These are phyloP conservation scores for Ricordea florida DNA, from an alignment of 92 coral and sea anemone genomes.

Conservation along the genomic window DNA sequence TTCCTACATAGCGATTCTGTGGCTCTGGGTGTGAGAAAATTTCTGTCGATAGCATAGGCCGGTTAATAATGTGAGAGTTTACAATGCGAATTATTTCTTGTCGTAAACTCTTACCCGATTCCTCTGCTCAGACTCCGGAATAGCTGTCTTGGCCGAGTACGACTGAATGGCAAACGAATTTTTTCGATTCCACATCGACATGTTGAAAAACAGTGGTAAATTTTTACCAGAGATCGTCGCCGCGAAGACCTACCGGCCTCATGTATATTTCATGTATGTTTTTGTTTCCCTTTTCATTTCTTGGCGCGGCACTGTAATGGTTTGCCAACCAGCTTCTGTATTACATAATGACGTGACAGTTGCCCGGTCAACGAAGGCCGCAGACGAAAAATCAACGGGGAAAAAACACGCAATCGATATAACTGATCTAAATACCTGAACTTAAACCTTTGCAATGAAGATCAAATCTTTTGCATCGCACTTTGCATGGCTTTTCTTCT, in stretches of 20 bases:
- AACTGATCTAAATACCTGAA: no score
- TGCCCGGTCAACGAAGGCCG: background rate
- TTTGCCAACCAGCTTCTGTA: slow-evolving; percentile 66
- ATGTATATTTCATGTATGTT: slow-evolving; percentile 82
- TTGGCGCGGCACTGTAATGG: slow-evolving; percentile 22
- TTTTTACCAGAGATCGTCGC: slow-evolving; percentile 31
- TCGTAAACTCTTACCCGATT: slow-evolving; percentile 11
- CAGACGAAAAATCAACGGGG: no score
- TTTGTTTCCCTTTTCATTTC: slow-evolving; percentile 9
- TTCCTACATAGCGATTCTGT: no score
- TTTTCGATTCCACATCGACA: slow-evolving; percentile 99
- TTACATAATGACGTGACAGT: slow-evolving; percentile 55
- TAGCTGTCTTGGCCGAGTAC: slow-evolving; percentile 70
- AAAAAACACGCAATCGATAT: no score
- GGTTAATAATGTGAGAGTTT: no score
- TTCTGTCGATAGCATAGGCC: no score
- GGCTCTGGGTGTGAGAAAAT: no score
- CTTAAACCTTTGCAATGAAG: no score
- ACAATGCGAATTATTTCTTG: no score
- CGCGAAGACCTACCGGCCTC: slow-evolving; percentile 75
- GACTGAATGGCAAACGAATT: slow-evolving; percentile 94
- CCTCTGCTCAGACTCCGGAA: slow-evolving; percentile 54
- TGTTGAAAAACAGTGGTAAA: slow-evolving; percentile 27
- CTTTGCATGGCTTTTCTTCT: no score
- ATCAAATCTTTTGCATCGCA: no score